These are phyloP conservation scores for Erebia ligea DNA, from an alignment of 2,888 invertebrate genomes.

Conservation along the genomic window DNA sequence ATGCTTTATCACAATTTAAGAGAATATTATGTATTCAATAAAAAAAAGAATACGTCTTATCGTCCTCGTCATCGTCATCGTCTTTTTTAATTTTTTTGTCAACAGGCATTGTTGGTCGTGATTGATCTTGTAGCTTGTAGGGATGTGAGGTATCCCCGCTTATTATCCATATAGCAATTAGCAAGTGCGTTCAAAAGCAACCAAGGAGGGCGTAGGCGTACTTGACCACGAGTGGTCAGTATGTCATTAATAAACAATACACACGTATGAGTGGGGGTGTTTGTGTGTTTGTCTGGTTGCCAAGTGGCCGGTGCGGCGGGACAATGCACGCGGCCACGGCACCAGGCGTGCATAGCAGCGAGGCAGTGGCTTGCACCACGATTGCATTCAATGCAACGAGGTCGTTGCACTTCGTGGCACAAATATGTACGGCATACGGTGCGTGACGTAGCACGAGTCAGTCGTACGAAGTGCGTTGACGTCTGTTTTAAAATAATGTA, in stretches of 20 bases:
- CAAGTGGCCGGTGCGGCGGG: slow-evolving; percentile 74
- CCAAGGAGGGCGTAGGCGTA: not conserved
- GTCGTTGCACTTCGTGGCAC: slow-evolving; percentile 42
- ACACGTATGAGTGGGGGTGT: slow-evolving; percentile 37
- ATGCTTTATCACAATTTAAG: no score
- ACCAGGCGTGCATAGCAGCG: slow-evolving; percentile 68
- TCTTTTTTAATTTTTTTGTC: no score
- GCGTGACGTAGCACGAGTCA: slow-evolving; percentile 2
- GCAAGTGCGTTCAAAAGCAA: slow-evolving; percentile 9
- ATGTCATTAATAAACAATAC: slow-evolving; percentile 13
- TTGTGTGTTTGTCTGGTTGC: slow-evolving; percentile 67
- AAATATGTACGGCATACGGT: slow-evolving; percentile 11
- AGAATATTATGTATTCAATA: no score
- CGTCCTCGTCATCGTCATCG: no score
- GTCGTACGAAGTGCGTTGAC: slow-evolving; percentile 9
- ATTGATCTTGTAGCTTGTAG: not conserved
- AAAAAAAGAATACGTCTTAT: no score
- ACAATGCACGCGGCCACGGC: slow-evolving; percentile 62
- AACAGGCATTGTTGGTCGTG: no score
- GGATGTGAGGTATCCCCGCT: not conserved
- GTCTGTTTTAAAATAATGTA: not conserved
- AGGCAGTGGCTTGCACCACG: slow-evolving; percentile 46
- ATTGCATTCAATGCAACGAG: slow-evolving; percentile 47
- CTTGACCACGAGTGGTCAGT: slow-evolving; percentile 23
- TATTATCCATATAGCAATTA: not conserved